Base-by-base conservation (phyloP, 2,113 vertebrate genomes). In the Corythornis madagascariensis region DNA sequence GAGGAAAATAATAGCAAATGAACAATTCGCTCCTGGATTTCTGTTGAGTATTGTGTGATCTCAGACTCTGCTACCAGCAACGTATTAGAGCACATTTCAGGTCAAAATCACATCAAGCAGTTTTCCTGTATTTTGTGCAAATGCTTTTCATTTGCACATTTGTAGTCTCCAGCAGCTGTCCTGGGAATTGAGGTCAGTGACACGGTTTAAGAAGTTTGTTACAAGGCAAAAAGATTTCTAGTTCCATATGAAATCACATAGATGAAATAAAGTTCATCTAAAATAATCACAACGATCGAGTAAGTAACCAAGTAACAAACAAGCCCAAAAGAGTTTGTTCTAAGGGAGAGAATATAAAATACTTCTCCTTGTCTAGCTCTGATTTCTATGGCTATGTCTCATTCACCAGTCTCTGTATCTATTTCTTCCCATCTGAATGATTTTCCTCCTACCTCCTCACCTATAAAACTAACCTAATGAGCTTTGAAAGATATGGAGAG, bases 151-250 rank as follows among this genome's bases (percentile, higher is more conserved):
- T 86, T 90, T 59, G 18, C 18, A 63, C 61, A 59, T 88, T 86
- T 80, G 55, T 79, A 50, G 64, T 91, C 72, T 87, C 47, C 59
- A 77, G 71, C 3, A 0, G 26, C 20, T 77, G 52, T 74, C 78
- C 45, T 60, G 82, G 64, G 78, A 94, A 60, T 25, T 64, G 84
- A 87, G 74, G 82, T 89, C 84, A 89, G n/a, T 63, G 78, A 81
- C 56, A 13, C 74, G 73, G 53, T 78, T 71, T 74, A 52, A 90
- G 66, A 76, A 89, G 26, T 85, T 75, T 61, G 31, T 85, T 77
- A 85, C n/a, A 64, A 74, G 42, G 64, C 85, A 88, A 63, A 94
- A 59, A 14, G 50, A 70, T 52, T 86, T 91, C 63, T 88, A 81
- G 38, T 67, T 92, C 78, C 12, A 47, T 71, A 77, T 29, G 52